Evolutionary conservation across 2,113 vertebrate genomes (phyloP), one percentile per base, ranked within the genome.

Genomic region (Triplophysa dalaica): DNA sequence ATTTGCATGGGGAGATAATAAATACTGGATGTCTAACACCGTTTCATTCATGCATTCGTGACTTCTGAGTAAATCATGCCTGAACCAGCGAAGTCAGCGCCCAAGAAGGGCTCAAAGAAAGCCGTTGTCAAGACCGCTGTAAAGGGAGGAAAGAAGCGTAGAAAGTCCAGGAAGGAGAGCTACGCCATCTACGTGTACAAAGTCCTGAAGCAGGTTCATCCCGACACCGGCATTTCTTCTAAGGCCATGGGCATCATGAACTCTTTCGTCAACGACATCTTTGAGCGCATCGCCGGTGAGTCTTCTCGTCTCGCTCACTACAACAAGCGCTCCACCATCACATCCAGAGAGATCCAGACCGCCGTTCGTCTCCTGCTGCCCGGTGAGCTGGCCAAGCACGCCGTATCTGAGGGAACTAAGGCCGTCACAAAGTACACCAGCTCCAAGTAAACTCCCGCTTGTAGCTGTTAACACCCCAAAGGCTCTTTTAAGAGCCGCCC

Each of bases 281-380:
- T 90, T 2, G 90, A 90, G 84, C 87, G 88, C 8, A 89, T 90
- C 29, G 87, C 83, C 6, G 80, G 82, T 0, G 89, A 90, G 62
- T 66, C 88, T 0, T 81, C 81, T 0, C 16, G 92, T 66, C 2
- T 88, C 67, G 87, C 93, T 52, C 94, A 92, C 56, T 93, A 90
- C 68, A 90, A 88, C 11, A 85, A 90, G n/a, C 85, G 91, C 0
- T 83, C 91, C 13, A 91, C 91, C 78, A 93, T 93, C 84, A 68
- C 91, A 0, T 94, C 92, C 3, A 83, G 92, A 79, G 94, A 95
- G 92, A 95, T 95, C 85, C 94, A 95, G 92, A 94, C 93, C 17
- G 93, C 94, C 0, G 93, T 95, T 82, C 91, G 94, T 11, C 82
- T 90, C 11, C 82, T 90, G 72, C 83, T 76, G 43, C 74, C 74